phyloP scores from a whole-genome alignment of 2,113 vertebrate genomes.

The Actenoides lindsayi region DNA sequence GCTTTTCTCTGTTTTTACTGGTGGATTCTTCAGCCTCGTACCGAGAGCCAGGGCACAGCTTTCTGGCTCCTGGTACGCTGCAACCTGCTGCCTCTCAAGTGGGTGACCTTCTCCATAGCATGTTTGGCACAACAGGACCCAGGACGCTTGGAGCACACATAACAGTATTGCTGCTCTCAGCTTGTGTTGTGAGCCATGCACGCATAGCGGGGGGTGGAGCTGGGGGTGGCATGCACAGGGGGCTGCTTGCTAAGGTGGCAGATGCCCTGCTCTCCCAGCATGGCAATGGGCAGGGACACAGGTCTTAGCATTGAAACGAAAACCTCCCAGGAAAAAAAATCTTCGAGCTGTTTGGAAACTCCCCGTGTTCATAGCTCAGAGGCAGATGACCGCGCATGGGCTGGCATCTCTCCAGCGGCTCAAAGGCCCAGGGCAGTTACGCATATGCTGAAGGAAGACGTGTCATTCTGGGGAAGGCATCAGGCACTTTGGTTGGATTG shows the following conservation, averaged over 20 bases:
- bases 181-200: background rate
- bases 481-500: background rate
- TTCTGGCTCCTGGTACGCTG: background rate
- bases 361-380: background rate
- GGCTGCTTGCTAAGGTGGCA: background rate
- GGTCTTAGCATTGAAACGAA: background rate
- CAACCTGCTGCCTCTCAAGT: background rate
- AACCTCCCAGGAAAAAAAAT: background rate
- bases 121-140: background rate
- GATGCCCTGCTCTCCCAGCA: background rate
- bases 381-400: background rate
- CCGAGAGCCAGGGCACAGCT: rapidly evolving
- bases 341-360: background rate
- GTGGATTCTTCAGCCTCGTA: background rate
- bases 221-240: no score
- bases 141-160: background rate
- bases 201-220: rapidly evolving
- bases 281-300: background rate
- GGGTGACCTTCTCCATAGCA: background rate
- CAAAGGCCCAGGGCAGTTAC: background rate
- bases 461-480: background rate
- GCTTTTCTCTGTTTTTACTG: background rate
- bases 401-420: background rate
- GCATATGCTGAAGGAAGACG: background rate
- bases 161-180: background rate